Percentiles rank a stretch among this genome's conserved stretches.
These are phyloP conservation scores for Rhabdophis nuchalis DNA, from an alignment of 2,797 vertebrate species.

Conservation along the genomic window DNA sequence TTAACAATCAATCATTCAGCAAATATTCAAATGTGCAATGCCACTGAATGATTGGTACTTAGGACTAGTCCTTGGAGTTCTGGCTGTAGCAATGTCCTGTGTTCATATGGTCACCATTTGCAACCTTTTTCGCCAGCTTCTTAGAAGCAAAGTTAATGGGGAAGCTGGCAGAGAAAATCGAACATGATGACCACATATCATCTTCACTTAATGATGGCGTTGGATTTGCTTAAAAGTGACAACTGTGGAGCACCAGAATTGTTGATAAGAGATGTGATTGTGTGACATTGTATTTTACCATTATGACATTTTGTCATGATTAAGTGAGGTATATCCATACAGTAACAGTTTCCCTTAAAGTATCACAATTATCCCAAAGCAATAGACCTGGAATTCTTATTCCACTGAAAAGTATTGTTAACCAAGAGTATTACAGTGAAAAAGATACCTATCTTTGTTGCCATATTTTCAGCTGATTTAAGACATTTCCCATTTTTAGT, in stretches of 20 bases:
- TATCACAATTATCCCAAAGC: not conserved
- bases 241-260: not conserved
- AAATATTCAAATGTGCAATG: not conserved
- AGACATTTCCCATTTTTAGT: not conserved
- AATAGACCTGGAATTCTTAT: not conserved
- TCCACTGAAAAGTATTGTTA: not conserved
- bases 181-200: not conserved
- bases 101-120: not conserved
- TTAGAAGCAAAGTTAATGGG: not conserved
- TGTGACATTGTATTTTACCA: not conserved
- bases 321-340: not conserved
- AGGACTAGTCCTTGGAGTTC: not conserved
- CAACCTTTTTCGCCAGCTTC: not conserved
- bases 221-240: not conserved
- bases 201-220: not conserved
- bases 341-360: not conserved
- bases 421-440: not conserved
- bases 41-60: not conserved
- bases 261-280: not conserved
- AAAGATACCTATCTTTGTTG: not conserved
- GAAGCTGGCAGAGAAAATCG: not conserved
- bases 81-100: not conserved
- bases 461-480: not conserved
- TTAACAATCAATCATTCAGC: not conserved
- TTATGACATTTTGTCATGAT: not conserved